Evolutionary conservation across 1,140 invertebrate genomes (phyloP), one percentile per base, ranked within the genome.

Genomic region (Pogonomyrmex californicus): DNA sequence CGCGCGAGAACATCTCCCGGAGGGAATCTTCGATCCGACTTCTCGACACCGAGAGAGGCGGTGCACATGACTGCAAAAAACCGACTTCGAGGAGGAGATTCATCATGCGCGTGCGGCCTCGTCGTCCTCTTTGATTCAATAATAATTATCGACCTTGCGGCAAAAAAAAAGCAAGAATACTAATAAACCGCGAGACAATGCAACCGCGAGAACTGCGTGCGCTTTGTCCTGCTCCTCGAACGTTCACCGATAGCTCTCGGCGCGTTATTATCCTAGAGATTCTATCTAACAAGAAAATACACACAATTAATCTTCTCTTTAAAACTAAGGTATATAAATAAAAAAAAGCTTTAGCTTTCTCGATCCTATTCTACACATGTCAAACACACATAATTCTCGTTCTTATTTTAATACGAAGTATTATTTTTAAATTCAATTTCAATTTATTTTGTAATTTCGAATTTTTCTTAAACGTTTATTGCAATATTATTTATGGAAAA

Each of bases 71-170:
- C 36, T 77, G 56, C 70, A 49, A 86, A 89, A 88, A 54, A 70
- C 30, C 7, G 36, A 23, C 36, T 12, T 12, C 12, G 44, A 47
- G 36, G 54, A 51, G 30, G 7, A 49, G 12, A 58, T 56, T 76
- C 87, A 60, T 77, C 63, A 56, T n/a, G 56, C 56, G 14, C 75
- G 30, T 49, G 30, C 75, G 66, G 44, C 76, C 66, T 49, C 88
- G 73, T 65, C 86, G 63, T 78, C 47, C 70, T 54, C 76, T 90
- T 81, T 88, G 81, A 88, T 90, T 88, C 71, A 62, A 85, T 86
- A 87, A 90, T 90, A 87, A 90, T 90, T 90, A 90, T 90, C 75
- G 75, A 54, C 75, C 86, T 81, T 71, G 62, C 7, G 70, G 65
- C 38, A 62, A 83, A 83, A 49, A 36, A 70, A 65, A 77, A 23